phyloP scores from a whole-genome alignment of 92 coral and sea anemone species.

The Bergia sp. region DNA sequence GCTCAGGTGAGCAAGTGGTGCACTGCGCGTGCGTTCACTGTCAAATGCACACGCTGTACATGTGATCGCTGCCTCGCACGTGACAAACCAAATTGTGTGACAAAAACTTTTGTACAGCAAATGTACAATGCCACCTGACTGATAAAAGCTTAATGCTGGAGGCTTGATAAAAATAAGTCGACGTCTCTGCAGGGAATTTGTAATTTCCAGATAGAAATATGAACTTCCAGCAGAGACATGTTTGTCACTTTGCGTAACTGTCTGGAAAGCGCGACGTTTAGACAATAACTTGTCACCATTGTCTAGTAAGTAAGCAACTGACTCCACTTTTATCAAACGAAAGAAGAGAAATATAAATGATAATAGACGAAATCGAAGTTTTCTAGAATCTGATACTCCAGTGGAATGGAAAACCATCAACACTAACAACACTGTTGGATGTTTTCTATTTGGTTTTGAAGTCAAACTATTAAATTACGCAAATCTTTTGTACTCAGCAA shows the following conservation, averaged over 20 bases:
- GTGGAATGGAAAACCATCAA: no score
- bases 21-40: slow-evolving; percentile 29
- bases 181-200: background rate
- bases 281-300: background rate
- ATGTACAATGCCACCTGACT: background rate
- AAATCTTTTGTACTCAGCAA: no score
- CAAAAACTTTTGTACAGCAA: background rate
- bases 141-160: background rate
- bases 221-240: background rate
- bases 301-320: background rate
- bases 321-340: background rate
- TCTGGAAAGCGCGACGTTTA: background rate
- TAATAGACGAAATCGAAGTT: no score
- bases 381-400: no score
- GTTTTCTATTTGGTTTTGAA: no score
- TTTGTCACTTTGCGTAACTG: background rate
- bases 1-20: slow-evolving; percentile 34
- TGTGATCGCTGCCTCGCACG: slow-evolving; percentile 21
- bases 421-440: no score
- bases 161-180: background rate
- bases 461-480: no score
- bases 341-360: no score
- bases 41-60: slow-evolving; percentile 38
- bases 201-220: background rate
- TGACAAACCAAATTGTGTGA: background rate